Base-by-base conservation (phyloP, 2,113 vertebrate genomes). In the Guaruba guarouba region DNA sequence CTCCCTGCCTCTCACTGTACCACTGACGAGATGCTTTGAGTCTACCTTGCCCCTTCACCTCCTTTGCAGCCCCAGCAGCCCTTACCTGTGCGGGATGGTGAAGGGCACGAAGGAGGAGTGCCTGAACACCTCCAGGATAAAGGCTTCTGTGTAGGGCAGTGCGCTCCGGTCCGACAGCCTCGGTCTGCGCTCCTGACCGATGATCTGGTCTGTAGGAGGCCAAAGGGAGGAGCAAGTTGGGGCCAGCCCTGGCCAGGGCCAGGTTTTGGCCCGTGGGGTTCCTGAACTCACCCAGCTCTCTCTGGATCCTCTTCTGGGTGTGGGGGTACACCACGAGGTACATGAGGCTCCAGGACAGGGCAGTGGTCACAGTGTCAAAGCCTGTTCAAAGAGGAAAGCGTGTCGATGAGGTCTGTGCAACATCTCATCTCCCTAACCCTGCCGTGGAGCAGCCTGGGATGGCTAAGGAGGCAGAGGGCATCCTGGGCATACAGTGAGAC, bases 101-200 rank as follows among this genome's bases (percentile, higher is more conserved):
- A 99, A 99, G 24, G 99, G 99, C 49, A 99, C 0, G 37, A 99
- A 99, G 63, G 99, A 99, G 3, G 99, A 98, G 57, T 99, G 99
- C 5, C 99, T 97, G 92, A 99, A 99, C 64, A 97, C 75, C 97
- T 99, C 99, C 90, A 99, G 66, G 71, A 99, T 99, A 41, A 99
- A 99, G 39, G 99, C 98, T 67, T 99, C 99, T 20, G 98, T 91
- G 20, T 98, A 97, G 11, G 98, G 98, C 85, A 99, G 92, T 6
- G 33, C 94, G 69, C 74, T 7, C 75, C 95, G 98, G 91, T 99
- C 99, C 0, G 98, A 98, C 27, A 99, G 94, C 33, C 61, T 91
- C 2, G 99, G 99, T 15, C 16, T 68, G 29, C 98, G 96, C 7
- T 98, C 97, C 59, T 46, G 46, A 87, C 98, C 99, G 4, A 99